Base-by-base conservation (phyloP, 2,797 vertebrate genomes). In the Ctenopoma kingsleyae region DNA sequence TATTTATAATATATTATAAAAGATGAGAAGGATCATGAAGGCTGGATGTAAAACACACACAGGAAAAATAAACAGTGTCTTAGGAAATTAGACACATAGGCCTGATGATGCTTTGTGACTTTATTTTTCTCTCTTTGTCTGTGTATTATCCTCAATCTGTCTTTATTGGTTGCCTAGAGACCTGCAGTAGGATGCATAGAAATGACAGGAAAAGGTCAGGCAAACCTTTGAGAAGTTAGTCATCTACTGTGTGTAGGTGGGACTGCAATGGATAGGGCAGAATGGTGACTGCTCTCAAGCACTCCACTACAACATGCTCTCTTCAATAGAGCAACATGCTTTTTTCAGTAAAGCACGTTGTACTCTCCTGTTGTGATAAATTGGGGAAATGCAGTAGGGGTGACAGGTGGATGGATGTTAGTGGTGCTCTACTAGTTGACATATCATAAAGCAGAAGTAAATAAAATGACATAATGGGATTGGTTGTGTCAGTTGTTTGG, bases 191-290 rank as follows among this genome's bases (percentile, higher is more conserved):
- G 87, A 91, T 91, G 88, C 84, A 90, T 85, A 73, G 81, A 89
- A 91, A 91, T 84, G 68, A 81, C 74, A 85, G 63, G 73, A 84
- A 91, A 92, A 91, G 90, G 90, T 93, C 91, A 91, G 78, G 65
- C 83, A 90, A 92, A 89, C 90, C 88, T 89, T 89, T 88, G 79
- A 83, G 78, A 90, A 87, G 82, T 92, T 92, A 89, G 82, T 92
- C 88, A 91, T 92, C 82, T 66, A 38, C 80, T 71, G 51, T 80
- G 86, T 87, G 85, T 85, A 89, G 87, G 87, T 74, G 67, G 67
- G 79, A 71, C 75, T 83, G 63, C 67, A 72, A 71, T 40, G 32
- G 48, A 79, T 70, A 11, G 70, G 46, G 55, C 50, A 53, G 59
- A 68, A 72, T 48, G 35, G 51, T 22, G 49, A 83, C 71, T 80